Evolutionary conservation across 2,888 invertebrate species (phyloP), one percentile per base, ranked within the genome.

Genomic region (Hemithea aestivaria): DNA sequence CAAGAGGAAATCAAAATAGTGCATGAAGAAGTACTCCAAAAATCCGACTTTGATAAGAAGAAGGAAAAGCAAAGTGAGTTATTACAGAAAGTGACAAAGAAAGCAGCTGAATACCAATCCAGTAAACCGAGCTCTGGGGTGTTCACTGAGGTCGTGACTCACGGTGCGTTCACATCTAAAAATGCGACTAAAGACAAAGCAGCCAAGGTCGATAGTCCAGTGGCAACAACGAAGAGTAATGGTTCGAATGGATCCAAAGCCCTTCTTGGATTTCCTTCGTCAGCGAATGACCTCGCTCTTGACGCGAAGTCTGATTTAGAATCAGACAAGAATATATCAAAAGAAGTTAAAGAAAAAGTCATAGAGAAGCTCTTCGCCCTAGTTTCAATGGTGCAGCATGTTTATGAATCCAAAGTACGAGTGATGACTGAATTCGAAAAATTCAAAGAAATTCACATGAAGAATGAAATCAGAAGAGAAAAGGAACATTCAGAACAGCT

Each of bases 281-380:
- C 87, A 46, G 87, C 87, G 0, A 87, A 87, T 30, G 84, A 85
- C 47, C 58, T 87, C 36, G 87, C 87, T 23, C 53, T 87, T 1
- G 83, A 83, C 23, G 85, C 85, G 0, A 87, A 87, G 66, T 60
- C 83, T 0, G 85, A 87, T 32, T 51, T 87, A n/a, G 87, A 87
- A 71, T 78, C 85, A 1, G 87, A 85, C 41, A 58, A 68, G 20
- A 85, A 82, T 22, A 75, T 87, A 42, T 77, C 83, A 10, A 64
- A 70, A 44, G 80, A 71, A 53, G 75, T 82, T 0, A 85, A 84
- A 61, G 82, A 83, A 35, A 87, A 82, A 45, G 83, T 87, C 0
- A 85, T 87, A 20, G 66, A 78, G 38, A 87, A 87, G 51, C 50
- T 87, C 5, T 87, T 85, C 41, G 69, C 68, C 20, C 51, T 87